Evolutionary conservation across 2,888 invertebrate genomes (phyloP).

Genomic region (Myathropa florea): DNA sequence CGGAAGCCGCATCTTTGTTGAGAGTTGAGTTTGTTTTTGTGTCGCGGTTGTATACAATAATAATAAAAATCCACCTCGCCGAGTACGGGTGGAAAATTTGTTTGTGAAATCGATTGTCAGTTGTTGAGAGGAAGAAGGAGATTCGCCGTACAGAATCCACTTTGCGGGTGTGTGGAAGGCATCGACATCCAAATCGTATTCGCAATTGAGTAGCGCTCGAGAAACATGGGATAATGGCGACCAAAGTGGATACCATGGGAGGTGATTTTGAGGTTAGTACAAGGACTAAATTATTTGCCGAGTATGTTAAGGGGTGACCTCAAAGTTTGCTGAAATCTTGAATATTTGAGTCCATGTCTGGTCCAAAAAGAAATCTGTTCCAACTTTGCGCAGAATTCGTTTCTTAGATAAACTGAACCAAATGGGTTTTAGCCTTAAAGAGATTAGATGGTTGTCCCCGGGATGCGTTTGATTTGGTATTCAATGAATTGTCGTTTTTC

Average conservation of each 20-base stretch:
- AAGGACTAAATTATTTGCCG: background rate
- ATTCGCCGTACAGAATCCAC: constrained; percentile 14
- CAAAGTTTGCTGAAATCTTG: background rate
- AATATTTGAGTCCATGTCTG: too few species aligned
- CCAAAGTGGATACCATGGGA: constrained; percentile 65
- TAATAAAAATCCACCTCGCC: background rate
- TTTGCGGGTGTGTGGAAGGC: constrained; percentile 16
- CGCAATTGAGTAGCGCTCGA: constrained; percentile 25
- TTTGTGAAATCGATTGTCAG: constrained; percentile 47
- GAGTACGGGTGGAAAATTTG: background rate
- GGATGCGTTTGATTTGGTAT: too few species aligned
- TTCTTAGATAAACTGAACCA: too few species aligned
- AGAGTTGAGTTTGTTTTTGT: constrained; percentile 31
- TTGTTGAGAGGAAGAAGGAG: background rate
- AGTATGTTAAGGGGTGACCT: background rate
- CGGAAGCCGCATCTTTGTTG: constrained; percentile 47
- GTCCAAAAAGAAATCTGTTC: too few species aligned
- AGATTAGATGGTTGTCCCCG: too few species aligned
- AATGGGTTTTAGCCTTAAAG: too few species aligned
- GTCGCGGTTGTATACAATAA: constrained; percentile 1
- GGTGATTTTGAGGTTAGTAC: constrained; percentile 63
- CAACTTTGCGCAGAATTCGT: too few species aligned
- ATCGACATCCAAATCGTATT: constrained; percentile 14
- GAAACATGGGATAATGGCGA: constrained; percentile 69
- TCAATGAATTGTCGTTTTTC: too few species aligned